A percentile compares a stretch with the other conserved stretches of the same genome.
These are phyloP conservation scores for Actinostola sp. DNA, from an alignment of 92 coral and sea anemone genomes.

Conservation along the genomic window DNA sequence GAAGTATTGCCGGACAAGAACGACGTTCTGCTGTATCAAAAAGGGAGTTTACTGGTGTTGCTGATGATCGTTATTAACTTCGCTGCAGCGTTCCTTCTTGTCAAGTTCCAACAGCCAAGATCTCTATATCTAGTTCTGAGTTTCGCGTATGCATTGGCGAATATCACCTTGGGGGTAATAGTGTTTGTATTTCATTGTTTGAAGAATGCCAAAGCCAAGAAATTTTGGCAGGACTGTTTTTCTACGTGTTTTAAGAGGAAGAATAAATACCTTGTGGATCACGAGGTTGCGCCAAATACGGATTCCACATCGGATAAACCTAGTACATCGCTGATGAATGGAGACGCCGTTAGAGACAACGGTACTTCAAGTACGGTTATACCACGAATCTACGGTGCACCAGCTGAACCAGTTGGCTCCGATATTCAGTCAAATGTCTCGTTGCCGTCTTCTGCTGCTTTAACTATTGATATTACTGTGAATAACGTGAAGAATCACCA, in stretches of 20 bases:
- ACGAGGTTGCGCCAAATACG: constrained; percentile 25
- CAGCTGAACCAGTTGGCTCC: constrained; percentile 47
- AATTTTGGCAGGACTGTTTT: constrained; percentile 45
- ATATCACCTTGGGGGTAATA: constrained; percentile 64
- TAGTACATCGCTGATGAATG: constrained; percentile 52
- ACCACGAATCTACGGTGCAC: constrained; percentile 72
- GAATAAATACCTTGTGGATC: constrained; percentile 34
- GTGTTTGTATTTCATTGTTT: constrained; percentile 82
- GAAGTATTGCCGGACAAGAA: constrained; percentile 66
- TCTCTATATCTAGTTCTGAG: constrained; percentile 59
- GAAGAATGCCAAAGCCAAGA: constrained; percentile 57
- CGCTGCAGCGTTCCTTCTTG: constrained; percentile 56
- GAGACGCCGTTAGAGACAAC: constrained; percentile 50
- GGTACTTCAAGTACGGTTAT: constrained; percentile 26
- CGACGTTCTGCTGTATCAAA: constrained; percentile 58
- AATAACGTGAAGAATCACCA: neutral
- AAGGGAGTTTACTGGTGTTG: constrained; percentile 76
- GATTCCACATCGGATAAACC: constrained; percentile 41
- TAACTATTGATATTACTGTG: constrained; percentile 68
- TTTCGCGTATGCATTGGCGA: constrained; percentile 77
- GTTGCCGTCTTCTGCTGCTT: constrained; percentile 87
- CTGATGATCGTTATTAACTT: constrained; percentile 60
- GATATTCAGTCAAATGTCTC: constrained; percentile 87
- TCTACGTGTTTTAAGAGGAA: constrained; percentile 19
- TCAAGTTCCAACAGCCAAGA: constrained; percentile 51